Percentiles rank a stretch among this genome's conserved stretches.
These are phyloP conservation scores for Orthosia gracilis DNA, from an alignment of 2,888 invertebrate species.

Conservation along the genomic window DNA sequence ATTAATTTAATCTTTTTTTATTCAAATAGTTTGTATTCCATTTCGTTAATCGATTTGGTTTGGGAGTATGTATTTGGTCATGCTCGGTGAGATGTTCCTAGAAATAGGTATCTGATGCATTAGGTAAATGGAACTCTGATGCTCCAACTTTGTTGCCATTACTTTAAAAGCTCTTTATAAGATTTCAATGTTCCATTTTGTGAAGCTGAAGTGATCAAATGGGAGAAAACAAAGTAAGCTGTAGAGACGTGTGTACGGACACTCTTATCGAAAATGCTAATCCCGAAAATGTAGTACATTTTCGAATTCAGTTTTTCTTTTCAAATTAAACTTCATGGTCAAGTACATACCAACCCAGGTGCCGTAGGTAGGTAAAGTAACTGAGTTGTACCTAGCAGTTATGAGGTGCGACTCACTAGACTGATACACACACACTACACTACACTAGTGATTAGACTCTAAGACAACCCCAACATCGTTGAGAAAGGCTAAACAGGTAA, in stretches of 20 bases:
- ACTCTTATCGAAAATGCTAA: neutral
- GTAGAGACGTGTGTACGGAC: neutral
- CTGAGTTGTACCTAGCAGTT: no score
- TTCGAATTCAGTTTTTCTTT: neutral
- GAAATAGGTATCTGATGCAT: neutral
- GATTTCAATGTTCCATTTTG: neutral
- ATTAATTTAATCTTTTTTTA: constrained; percentile 57
- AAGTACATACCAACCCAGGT: no score
- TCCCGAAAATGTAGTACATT: neutral
- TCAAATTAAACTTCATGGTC: no score
- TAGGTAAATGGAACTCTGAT: no score
- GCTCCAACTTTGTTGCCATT: no score
- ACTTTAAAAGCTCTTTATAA: neutral
- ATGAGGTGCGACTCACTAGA: no score
- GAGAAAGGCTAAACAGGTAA: no score
- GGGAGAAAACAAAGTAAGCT: neutral
- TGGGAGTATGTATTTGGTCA: constrained; percentile 5
- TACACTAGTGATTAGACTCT: no score
- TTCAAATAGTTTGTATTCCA: constrained; percentile 46
- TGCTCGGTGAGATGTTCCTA: neutral
- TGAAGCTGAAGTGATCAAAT: neutral
- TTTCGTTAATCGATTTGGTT: constrained; percentile 52
- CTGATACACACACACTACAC: no score
- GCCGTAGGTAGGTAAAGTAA: no score
- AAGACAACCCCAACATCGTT: no score